Base-by-base conservation (phyloP, 2,113 vertebrate genomes). In the Malurus alboscapulatus region DNA sequence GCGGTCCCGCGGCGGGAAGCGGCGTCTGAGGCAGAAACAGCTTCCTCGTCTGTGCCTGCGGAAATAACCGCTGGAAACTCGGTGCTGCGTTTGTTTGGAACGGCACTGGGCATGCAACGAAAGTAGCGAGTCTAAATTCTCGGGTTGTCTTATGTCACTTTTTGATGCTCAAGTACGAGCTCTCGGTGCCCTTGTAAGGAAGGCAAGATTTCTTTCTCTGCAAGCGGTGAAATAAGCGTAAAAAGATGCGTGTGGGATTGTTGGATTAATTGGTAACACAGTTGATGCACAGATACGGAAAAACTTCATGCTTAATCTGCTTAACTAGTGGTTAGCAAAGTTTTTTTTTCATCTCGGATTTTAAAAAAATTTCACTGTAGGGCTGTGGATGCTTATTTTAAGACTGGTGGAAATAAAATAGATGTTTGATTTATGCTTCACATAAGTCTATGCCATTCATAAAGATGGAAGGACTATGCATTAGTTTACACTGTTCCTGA, bases 141-240 rank as follows among this genome's bases (percentile, higher is more conserved):
- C 4, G 27, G 12, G 36, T 7, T 26, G 12, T 5, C 25, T 10
- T 30, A 1, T 10, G 0, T 8, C 34, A n/a, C 7, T 0, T 63
- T 74, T 84, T 48, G 21, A 6, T n/a, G 34, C 68, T 13, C 12
- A 4, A 32, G 5, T 55, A 2, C 5, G 14, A 13, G 2, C 6
- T 3, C 14, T 54, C 3, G 12, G 2, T 50, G 36, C 2, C n/a
- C 38, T 71, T 53, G 14, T 17, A 58, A 65, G 54, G 57, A 20
- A 14, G 14, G 17, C 17, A 42, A 18, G 24, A 6, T 58, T 57
- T n/a, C 21, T 42, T 1, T 11, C 15, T 54, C 12, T 45, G 0
- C 30, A 11, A 7, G 5, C 11, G 9, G 16, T 19, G 17, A 29
- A 61, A n/a, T 24, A 17, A 38, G 8, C 7, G 0, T 63, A 5